Conservation (phyloP, 1,140 invertebrate species). For the Heliconius eleuchia region DNA sequence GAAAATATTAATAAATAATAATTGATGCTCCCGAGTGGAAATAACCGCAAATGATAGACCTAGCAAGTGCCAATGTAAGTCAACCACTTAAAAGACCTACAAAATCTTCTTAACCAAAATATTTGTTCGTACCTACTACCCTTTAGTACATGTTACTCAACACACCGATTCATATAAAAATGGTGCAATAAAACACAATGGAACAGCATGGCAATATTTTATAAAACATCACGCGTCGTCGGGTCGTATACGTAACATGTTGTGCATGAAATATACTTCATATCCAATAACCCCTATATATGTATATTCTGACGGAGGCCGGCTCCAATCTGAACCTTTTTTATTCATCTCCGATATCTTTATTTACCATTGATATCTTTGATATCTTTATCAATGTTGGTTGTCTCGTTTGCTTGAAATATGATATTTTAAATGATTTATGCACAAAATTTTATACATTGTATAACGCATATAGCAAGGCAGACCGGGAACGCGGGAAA, state of each 20-base stretch:
- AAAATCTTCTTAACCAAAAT: background rate
- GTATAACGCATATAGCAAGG: no score
- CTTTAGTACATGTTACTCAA: no score
- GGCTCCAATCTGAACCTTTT: constrained; percentile 3
- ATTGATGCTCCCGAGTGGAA: no score
- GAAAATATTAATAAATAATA: no score
- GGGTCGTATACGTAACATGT: background rate
- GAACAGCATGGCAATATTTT: background rate
- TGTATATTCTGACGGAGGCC: background rate
- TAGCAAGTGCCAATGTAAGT: no score
- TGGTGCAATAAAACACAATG: background rate
- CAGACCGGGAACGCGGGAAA: no score
- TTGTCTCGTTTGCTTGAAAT: background rate
- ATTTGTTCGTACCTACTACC: background rate
- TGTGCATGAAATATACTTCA: background rate
- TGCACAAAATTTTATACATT: no score
- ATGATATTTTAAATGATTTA: no score
- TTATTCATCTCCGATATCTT: background rate
- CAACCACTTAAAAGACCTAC: no score
- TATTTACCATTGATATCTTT: background rate
- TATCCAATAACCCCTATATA: background rate
- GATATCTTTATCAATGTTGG: background rate
- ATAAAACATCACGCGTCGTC: constrained; percentile 3
- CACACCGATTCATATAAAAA: background rate
- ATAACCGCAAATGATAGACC: no score